Evolutionary conservation across 2,888 invertebrate genomes (phyloP), one percentile per base, ranked within the genome.

Genomic region (Ptychoptera albimana): DNA sequence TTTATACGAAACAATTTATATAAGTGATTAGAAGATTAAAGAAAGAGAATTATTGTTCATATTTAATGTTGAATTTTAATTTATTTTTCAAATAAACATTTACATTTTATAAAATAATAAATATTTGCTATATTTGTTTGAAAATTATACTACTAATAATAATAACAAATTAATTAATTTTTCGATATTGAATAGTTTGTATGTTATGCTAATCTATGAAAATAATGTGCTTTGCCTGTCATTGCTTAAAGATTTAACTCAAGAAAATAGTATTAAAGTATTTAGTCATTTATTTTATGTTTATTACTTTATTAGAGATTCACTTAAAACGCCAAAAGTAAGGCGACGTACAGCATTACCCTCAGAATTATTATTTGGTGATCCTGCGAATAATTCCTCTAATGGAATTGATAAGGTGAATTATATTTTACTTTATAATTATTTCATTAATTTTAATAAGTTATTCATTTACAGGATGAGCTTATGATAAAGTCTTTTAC

Each of bases 291-390:
- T 23, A 23, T 23, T 23, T 23, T 23, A 23, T 23, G 23, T 23
- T 23, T 3, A 23, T 23, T 23, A 23, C 23, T 5, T 23, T 23
- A 9, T 32, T 23, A 42, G 35, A 16, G 34, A 42, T 42, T 15
- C 35, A 34, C 16, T 30, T 10, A 42, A 50, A 41, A 52, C 57
- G 50, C 57, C 61, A 23, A 80, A 81, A 65, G 72, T 78, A 31
- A 67, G 81, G 39, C 63, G 77, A 54, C 66, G 78, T 49, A 79
- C 79, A 7, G 74, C 79, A 7, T 72, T 73, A 45, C 75, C 80
- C 0, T 75, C 79, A 51, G 83, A 85, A 57, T 64, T 85, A 50
- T 64, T 84, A 35, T 82, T 76, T 55, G 75, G 75, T 32, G 60
- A 64, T 35, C 55, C 56, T 6, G 31, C 56, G 16, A 61, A 60